Evolutionary conservation across 2,888 invertebrate genomes (phyloP), one percentile per base, ranked within the genome.

Genomic region (Platerodrilus igneus): DNA sequence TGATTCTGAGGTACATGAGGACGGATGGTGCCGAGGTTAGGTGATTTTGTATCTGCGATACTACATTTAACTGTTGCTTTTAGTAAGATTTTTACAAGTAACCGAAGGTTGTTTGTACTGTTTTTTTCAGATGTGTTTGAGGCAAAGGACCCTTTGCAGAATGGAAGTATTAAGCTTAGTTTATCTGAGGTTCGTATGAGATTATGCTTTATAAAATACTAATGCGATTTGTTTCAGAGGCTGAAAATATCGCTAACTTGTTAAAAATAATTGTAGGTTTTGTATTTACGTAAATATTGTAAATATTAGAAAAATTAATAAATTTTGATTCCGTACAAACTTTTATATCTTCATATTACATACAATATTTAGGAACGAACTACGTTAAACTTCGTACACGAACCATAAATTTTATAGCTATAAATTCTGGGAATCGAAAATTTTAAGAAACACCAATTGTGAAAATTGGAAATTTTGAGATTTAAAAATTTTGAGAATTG

Each of bases 31-130:
- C 73, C 93, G 26, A 73, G 93, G 52, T 88, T 93, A 59, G 92
- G 92, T 6, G 93, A 93, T 66, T 93, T 92, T 63, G 91, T 92
- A 2, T 87, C 88, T 1, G 86, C 90, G 25, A 86, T 93, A 55
- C 73, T 93, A 56, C 90, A 91, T 63, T 73, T 93, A 43, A 89
- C 87, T 51, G 82, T 90, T 33, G 88, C 91, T 10, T 93, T 93
- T 64, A 84, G 91, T 87, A 73, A 79, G 78, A 69, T 48, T 47
- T 31, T 25, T 9, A 20, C 1, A 10, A 18, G 17, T n/a, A n/a
- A n/a, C 9, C 5, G n/a, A 23, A 8, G 23, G 23, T 23, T 7
- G n/a, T n/a, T n/a, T n/a, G n/a, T n/a, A n/a, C 13, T 30, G 14
- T 17, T 21, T 18, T 40, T 72, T 72, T 29, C 59, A 82, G 81